phyloP scores from a whole-genome alignment of 1,140 invertebrate species.

The Macrocentrus cingulum region DNA sequence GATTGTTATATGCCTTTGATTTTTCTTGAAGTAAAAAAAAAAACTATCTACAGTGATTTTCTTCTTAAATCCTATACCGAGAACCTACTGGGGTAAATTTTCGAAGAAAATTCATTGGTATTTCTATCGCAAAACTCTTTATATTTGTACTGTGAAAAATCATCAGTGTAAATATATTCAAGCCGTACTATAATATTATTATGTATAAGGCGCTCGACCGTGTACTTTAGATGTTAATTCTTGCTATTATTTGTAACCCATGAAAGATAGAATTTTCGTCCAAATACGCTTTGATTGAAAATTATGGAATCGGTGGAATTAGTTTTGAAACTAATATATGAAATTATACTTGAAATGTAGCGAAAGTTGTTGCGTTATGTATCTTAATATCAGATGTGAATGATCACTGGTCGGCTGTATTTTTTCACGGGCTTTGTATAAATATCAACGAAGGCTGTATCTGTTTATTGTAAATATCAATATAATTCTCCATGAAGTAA shows the following conservation, averaged over 20 bases:
- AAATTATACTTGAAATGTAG: too few species aligned
- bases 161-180: slow-evolving; percentile 14
- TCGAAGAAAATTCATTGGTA: background rate
- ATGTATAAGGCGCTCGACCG: too few species aligned
- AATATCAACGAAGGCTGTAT: slow-evolving; percentile 49
- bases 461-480: slow-evolving; percentile 35
- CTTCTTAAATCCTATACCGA: too few species aligned
- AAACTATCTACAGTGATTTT: background rate
- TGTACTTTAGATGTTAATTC: too few species aligned
- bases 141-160: slow-evolving; percentile 30
- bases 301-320: background rate
- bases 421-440: slow-evolving; percentile 60
- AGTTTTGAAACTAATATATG: too few species aligned
- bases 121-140: slow-evolving; percentile 15
- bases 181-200: too few species aligned
- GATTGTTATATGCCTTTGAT: background rate
- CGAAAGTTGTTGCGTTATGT: too few species aligned
- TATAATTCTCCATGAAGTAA: slow-evolving; percentile 54
- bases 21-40: slow-evolving; percentile 1
- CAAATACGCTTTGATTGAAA: background rate
- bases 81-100: too few species aligned
- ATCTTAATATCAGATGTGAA: slow-evolving; percentile 18
- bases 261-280: too few species aligned
- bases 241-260: too few species aligned
- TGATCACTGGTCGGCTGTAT: slow-evolving; percentile 45